Evolutionary conservation across 2,888 invertebrate species (phyloP), one percentile per base, ranked within the genome.

Genomic region (Cyrtodaria siliqua): DNA sequence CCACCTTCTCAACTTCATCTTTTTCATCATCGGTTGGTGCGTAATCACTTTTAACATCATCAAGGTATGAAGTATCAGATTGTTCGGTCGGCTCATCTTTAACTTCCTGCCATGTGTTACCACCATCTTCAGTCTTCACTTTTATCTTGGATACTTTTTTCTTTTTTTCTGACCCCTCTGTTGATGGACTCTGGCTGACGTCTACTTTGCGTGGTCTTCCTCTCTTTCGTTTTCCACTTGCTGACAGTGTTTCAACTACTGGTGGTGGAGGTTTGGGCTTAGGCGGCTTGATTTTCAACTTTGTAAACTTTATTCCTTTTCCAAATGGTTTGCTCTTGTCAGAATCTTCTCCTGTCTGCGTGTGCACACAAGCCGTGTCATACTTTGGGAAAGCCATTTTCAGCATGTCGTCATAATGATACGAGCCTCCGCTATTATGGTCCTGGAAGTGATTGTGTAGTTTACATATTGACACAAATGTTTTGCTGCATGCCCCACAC

Each of bases 321-420:
- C 55, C 47, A 9, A 53, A 29, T 42, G 24, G 50, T 42, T 38
- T 62, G 50, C 33, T 33, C 33, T 68, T 33, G n/a, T 56, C 55
- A 59, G 26, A 27, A 38, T 62, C 29, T 6, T 62, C 62, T 47
- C 47, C 47, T 26, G 80, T 80, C 33, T 80, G 80, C 18, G 77
- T 50, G 14, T 44, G 70, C 6, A 69, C 63, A 56, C 80, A 80
- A 23, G 61, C 52, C 2, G 73, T 73, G 29, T 80, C 80, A 63
- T 66, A 80, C 33, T 80, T 80, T 33, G 77, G 80, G 42, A 77
- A 73, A 24, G 80, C 80, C n/a, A 70, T 80, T 38, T 67, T 70
- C 14, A 76, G 55, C 29, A 70, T 50, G 29, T 80, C 73, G 33
- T 80, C 76, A 60, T 74, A 80, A 27, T 76, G 73, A 23, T 80